Conservation (phyloP, 2,113 vertebrate genomes). For the Boleophthalmus pectinirostris region DNA sequence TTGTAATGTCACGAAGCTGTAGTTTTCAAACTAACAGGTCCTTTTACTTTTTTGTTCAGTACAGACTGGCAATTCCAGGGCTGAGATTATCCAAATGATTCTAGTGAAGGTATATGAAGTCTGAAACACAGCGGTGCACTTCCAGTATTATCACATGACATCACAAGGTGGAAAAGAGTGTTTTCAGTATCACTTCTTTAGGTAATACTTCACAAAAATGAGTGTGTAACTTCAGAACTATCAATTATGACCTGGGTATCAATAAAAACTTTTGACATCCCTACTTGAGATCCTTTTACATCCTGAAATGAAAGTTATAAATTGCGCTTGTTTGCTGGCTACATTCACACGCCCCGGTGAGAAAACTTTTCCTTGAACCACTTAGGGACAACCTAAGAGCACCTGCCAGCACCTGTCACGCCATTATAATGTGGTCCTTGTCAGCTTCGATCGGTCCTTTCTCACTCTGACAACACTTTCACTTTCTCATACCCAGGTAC, state of each 20-base stretch:
- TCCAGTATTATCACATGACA: too few species aligned
- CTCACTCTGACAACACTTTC: background rate
- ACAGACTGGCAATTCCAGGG: too few species aligned
- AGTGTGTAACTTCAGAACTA: background rate
- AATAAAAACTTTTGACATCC: background rate
- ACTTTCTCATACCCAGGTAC: background rate
- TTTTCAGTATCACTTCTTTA: too few species aligned
- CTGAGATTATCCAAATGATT: too few species aligned
- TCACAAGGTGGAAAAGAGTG: too few species aligned
- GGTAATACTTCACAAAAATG: too few species aligned
- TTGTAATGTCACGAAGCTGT: too few species aligned
- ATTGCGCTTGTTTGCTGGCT: background rate
- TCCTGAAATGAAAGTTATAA: background rate
- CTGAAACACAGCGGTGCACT: too few species aligned
- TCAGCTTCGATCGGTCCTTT: background rate
- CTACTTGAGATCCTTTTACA: background rate
- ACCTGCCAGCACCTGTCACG: background rate
- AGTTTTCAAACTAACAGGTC: too few species aligned
- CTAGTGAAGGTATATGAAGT: too few species aligned
- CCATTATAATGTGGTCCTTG: conserved; percentile 3
- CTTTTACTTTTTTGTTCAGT: too few species aligned
- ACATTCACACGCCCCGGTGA: background rate
- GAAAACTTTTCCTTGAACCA: background rate
- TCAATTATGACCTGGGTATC: too few species aligned
- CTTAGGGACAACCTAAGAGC: background rate